Percentiles rank a stretch among this genome's conserved stretches.
phyloP scores from a whole-genome alignment of 2,797 vertebrate species.

The Diceros bicornis region DNA sequence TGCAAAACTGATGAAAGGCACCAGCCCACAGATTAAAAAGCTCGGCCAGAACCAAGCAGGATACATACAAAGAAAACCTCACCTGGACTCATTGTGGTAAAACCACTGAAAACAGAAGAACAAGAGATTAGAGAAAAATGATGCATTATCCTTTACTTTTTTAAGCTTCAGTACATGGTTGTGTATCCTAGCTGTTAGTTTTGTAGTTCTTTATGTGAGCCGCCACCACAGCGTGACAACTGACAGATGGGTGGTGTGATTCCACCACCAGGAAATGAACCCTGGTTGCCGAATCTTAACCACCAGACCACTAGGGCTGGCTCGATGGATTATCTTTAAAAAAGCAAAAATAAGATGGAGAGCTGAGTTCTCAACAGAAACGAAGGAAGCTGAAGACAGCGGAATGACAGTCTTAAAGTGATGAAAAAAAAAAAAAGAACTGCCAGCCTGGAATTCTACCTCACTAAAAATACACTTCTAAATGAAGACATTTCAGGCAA shows the following conservation, averaged over 20 bases:
- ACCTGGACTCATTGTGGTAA: rapidly evolving
- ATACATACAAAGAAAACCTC: not conserved
- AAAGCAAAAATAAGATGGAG: not conserved
- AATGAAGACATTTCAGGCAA: not conserved
- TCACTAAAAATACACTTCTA: rapidly evolving
- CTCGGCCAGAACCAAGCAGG: not conserved
- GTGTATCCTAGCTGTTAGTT: too few species aligned
- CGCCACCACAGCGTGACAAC: too few species aligned
- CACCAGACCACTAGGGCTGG: too few species aligned
- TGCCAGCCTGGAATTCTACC: not conserved
- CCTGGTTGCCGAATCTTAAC: too few species aligned
- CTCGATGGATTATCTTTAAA: not conserved
- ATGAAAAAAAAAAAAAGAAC: not conserved
- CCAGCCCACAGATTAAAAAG: not conserved
- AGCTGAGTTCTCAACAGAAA: not conserved
- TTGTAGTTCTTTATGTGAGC: too few species aligned
- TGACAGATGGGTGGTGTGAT: too few species aligned
- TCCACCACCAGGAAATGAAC: too few species aligned
- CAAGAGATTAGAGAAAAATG: not conserved
- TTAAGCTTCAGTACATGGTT: too few species aligned
- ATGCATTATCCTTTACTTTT: not conserved
- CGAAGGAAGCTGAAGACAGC: rapidly evolving
- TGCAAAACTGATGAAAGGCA: not conserved
- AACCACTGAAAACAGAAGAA: not conserved
- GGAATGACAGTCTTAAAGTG: not conserved